phyloP scores from a whole-genome alignment of 2,797 vertebrate species.

The Megalops cyprinoides region DNA sequence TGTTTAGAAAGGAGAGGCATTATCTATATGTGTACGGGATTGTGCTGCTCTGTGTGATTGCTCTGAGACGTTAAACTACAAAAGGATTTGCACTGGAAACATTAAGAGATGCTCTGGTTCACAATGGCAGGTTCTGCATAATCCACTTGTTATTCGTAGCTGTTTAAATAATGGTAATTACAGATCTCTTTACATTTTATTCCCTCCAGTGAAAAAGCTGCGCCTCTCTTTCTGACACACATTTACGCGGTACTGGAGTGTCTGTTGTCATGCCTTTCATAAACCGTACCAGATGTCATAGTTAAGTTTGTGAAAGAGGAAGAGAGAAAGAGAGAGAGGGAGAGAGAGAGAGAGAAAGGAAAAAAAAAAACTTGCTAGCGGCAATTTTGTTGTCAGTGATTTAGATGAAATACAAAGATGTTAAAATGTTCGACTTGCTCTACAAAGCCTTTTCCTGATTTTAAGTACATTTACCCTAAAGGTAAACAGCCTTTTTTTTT shows the following conservation, averaged over 20 bases:
- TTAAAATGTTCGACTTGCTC: constrained; percentile 75
- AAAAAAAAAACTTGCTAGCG: constrained; percentile 74
- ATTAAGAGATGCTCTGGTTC: constrained; percentile 56
- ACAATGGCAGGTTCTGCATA: constrained; percentile 62
- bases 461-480: constrained; percentile 69
- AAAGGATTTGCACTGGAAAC: constrained; percentile 59
- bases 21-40: not conserved
- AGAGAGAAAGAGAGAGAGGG: constrained; percentile 3
- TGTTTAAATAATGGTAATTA: constrained; percentile 80
- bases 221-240: constrained; percentile 67
- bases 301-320: constrained; percentile 75
- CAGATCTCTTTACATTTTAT: constrained; percentile 74
- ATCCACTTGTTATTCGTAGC: constrained; percentile 74
- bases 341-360: constrained; percentile 28
- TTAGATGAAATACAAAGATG: constrained; percentile 78
- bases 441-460: constrained; percentile 61
- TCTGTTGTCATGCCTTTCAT: constrained; percentile 83
- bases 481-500: constrained; percentile 64
- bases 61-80: constrained; percentile 50
- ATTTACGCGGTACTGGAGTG: constrained; percentile 71
- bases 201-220: constrained; percentile 73
- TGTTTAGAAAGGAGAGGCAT: not conserved
- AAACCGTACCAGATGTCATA: constrained; percentile 84
- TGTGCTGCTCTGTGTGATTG: constrained; percentile 38
- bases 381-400: constrained; percentile 83